Evolutionary conservation across 2,888 invertebrate genomes (phyloP).

Genomic region (Pterostichus madidus): DNA sequence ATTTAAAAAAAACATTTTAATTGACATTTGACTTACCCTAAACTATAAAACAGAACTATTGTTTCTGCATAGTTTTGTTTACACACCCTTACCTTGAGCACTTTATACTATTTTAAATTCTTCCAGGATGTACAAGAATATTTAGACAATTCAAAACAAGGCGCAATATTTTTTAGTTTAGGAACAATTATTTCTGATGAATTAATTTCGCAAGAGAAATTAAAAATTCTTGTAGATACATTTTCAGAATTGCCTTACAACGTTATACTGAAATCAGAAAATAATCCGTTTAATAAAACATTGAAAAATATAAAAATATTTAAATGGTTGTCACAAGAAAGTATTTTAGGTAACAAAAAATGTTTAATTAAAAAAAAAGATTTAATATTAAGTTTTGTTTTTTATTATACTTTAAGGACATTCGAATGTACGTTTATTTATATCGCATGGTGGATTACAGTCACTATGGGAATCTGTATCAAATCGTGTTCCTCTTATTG

Average conservation of each 20-base stretch:
- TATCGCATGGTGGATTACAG: constrained; percentile 67
- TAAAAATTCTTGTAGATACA: constrained; percentile 78
- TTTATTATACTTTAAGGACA: constrained; percentile 68
- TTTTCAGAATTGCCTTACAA: constrained; percentile 80
- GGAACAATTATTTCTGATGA: constrained; percentile 79
- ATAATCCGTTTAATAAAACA: constrained; percentile 77
- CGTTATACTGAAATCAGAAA: constrained; percentile 84
- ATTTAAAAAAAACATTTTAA: too few relatives aligned
- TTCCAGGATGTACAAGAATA: constrained; percentile 70
- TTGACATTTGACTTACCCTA: too few relatives aligned
- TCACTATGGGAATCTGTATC: constrained; percentile 67
- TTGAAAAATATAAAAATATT: constrained; percentile 79
- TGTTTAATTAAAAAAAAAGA: neutral
- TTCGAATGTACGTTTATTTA: constrained; percentile 68
- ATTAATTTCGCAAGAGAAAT: constrained; percentile 78
- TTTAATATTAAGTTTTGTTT: too few relatives aligned
- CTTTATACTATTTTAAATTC: too few relatives aligned
- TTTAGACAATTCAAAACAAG: constrained; percentile 77
- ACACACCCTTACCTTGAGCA: too few relatives aligned
- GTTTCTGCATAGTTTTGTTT: too few relatives aligned
- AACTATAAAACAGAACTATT: too few relatives aligned
- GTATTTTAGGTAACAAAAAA: constrained; percentile 78
- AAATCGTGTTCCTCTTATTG: constrained; percentile 67
- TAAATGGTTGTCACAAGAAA: constrained; percentile 84
- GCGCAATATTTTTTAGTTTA: constrained; percentile 79